Evolutionary conservation across 2,888 invertebrate genomes (phyloP), one percentile per base, ranked within the genome.

Genomic region (Dascillus cervinus): DNA sequence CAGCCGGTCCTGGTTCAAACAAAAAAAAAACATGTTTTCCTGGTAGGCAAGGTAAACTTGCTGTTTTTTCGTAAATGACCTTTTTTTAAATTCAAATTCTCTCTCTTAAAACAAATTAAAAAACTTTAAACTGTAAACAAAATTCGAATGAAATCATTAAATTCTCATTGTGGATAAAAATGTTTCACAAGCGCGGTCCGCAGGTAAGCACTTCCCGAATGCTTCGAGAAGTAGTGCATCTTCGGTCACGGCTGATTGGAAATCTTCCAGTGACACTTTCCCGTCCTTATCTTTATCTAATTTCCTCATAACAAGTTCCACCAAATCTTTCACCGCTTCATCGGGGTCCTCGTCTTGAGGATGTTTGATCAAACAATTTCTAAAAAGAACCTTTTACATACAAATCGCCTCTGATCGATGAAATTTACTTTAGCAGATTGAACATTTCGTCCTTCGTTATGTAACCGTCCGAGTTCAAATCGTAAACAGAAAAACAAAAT

Each of bases 391-490:
- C 5, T 8, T 13, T 26, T 6, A 22, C 9, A 9, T 4, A 4
- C 9, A 22, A 15, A 15, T 10, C 27, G 17, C 3, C 3, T 8
- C 9, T 3, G 8, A 15, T n/a, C 4, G 6, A 14, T 13, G 9
- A n/a, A 13, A 29, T 37, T 41, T 50, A 64, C 65, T 55, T 62
- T 62, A 82, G 67, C n/a, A 81, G 62, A 45, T 77, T 77, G 52
- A 80, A 80, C 72, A 87, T 80, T 35, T 81, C 79, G 49, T 85
- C 85, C 29, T 83, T 72, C 13, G 79, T 73, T n/a, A 87, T 70
- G 39, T 68, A 65, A 0, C 79, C 79, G 49, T 81, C 80, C 1
- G 75, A 70, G 35, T 82, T 72, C 4, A 82, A 60, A 55, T 85
- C 82, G 48, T 85, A 86, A 25, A 80, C 79, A 40, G 71, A 69